Percentiles rank a stretch among this genome's conserved stretches.
These are phyloP conservation scores for Gouania willdenowi DNA, from an alignment of 2,797 vertebrate genomes.

Conservation along the genomic window DNA sequence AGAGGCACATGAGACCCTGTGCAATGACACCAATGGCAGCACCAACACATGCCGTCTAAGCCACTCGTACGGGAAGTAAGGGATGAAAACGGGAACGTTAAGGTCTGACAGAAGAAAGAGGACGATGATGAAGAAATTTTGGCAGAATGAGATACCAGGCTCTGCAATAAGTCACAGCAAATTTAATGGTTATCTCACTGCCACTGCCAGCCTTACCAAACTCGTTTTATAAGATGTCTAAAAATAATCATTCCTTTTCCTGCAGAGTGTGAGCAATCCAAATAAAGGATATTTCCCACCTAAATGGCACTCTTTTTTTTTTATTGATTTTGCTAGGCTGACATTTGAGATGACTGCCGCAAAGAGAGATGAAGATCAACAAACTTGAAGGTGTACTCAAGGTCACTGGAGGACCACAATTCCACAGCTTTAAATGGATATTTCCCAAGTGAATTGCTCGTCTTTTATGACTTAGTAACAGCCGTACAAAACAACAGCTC, in stretches of 20 bases:
- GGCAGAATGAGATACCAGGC: constrained; percentile 6
- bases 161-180: constrained; percentile 19
- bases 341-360: constrained; percentile 54
- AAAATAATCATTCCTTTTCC: constrained; percentile 37
- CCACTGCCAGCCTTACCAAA: constrained; percentile 12
- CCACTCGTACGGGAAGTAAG: constrained; percentile 1
- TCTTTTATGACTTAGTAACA: constrained; percentile 40
- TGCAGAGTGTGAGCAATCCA: constrained; percentile 21
- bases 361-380: constrained; percentile 39
- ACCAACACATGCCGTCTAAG: constrained; percentile 6
- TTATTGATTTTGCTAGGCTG: constrained; percentile 47
- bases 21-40: constrained; percentile 5
- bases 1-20: constrained; percentile 11
- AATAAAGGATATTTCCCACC: constrained; percentile 33
- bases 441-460: constrained; percentile 47
- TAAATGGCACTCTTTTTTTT: constrained; percentile 11
- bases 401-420: constrained; percentile 32
- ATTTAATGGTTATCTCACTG: constrained; percentile 19
- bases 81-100: constrained; percentile 11
- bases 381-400: constrained; percentile 44
- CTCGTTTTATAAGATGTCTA: constrained; percentile 24
- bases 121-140: constrained; percentile 1
- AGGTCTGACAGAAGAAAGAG: constrained; percentile 12
- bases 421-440: constrained; percentile 52
- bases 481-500: constrained; percentile 36